Conservation (phyloP, 2,113 vertebrate species). For the Prolemur simus region DNA sequence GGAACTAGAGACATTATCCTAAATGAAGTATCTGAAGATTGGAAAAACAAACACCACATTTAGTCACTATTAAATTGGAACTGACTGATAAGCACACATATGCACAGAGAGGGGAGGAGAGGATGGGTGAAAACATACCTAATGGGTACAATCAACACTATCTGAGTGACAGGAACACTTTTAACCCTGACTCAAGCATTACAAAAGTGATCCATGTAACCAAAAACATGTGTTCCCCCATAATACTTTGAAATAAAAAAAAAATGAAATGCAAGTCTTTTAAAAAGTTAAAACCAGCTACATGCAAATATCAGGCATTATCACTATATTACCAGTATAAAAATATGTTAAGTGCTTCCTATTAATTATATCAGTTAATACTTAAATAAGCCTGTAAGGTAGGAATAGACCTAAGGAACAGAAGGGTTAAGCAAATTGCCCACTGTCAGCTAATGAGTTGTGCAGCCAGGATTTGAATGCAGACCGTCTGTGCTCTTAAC, state of each 20-base stretch:
- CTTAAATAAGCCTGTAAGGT: neutral
- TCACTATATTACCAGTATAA: neutral
- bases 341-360: slow-evolving; percentile 33
- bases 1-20: too few species aligned
- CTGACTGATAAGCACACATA: too few species aligned
- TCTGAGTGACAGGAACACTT: too few species aligned
- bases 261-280: neutral
- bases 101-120: too few species aligned
- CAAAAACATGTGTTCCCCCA: too few species aligned
- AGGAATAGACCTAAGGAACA: neutral
- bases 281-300: neutral
- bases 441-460: neutral
- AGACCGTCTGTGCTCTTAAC: neutral
- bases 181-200: too few species aligned
- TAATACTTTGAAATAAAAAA: neutral
- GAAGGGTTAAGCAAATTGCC: neutral
- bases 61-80: too few species aligned
- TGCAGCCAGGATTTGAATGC: neutral
- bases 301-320: neutral
- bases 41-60: too few species aligned
- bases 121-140: too few species aligned
- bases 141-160: too few species aligned
- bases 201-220: too few species aligned
- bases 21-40: too few species aligned
- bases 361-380: neutral